Percentiles rank a stretch among this genome's conserved stretches.
Evolutionary conservation across 35 echinoderm and acorn worm species (phyloP).

Genomic region (Chiridota heheva): DNA sequence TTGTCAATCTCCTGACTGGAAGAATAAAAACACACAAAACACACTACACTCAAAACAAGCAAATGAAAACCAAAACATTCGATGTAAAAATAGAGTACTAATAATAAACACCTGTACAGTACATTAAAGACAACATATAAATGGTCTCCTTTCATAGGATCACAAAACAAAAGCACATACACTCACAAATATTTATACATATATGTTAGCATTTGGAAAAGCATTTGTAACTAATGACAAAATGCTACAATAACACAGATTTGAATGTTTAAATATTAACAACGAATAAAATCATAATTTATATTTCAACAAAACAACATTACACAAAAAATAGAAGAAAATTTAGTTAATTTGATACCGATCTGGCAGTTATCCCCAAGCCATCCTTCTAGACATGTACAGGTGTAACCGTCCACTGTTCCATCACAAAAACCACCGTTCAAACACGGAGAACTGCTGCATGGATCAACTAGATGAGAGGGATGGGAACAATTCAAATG

Average conservation of each 20-base stretch:
- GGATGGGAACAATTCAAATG: background rate
- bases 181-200: background rate
- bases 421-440: conserved; percentile 53
- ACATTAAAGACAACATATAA: too few species aligned
- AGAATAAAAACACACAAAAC: too few species aligned
- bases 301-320: background rate
- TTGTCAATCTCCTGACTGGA: too few species aligned
- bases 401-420: conserved; percentile 17
- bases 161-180: too few species aligned
- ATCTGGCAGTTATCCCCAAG: conserved; percentile 36
- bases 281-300: background rate
- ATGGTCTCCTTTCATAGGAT: too few species aligned
- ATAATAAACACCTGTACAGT: too few species aligned
- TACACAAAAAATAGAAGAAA: background rate
- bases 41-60: too few species aligned
- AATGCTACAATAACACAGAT: background rate
- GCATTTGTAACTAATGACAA: background rate
- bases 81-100: too few species aligned
- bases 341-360: background rate
- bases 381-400: conserved; percentile 37
- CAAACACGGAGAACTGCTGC: conserved; percentile 56
- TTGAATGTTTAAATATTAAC: background rate
- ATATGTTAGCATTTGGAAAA: background rate
- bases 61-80: too few species aligned
- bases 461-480: conserved; percentile 22